Base-by-base conservation (phyloP, 2,113 vertebrate genomes). In the Nycticryphes semicollaris region DNA sequence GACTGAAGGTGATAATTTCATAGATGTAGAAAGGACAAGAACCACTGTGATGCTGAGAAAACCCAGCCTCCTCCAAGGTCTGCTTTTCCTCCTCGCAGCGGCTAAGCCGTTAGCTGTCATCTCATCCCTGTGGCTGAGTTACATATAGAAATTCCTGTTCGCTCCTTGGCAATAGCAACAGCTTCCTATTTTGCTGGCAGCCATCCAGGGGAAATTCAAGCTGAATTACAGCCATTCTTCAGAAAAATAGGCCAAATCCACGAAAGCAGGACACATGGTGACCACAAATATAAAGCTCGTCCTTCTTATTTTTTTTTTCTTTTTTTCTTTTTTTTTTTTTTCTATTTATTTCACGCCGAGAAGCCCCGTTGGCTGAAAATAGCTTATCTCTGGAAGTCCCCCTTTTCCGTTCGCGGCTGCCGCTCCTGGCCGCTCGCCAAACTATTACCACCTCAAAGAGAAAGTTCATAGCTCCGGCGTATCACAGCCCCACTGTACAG, bases 161-260 rank as follows among this genome's bases (percentile, higher is more conserved):
- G 47, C 97, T 98, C 97, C 97, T 96, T 97, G 98, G 98, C 98
- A 98, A 98, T 97, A 97, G 98, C 98, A 98, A 98, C 98, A 97
- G 98, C 98, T 99, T 98, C 98, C 98, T 93, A 97, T 93, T 97
- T 97, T 97, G 97, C 98, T 99, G 98, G 98, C 98, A 98, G 96
- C 79, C 66, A 97, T 98, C 98, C 98, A 98, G 98, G 98, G 98
- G 89, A 97, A 93, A 96, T 84, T 94, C 98, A 98, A 98, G 96
- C 98, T 98, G 98, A 98, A 98, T 98, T 98, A 98, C 87, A 93
- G 97, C 98, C 98, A 98, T 98, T 98, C 98, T 98, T 98, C 98
- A 98, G 98, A 98, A 99, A 99, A 98, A 98, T 95, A 95, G 97
- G 98, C 98, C 98, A 98, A 98, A 97, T 96, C 97, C 94, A 92